Conservation (phyloP, 2,113 vertebrate genomes). For the Andinoacara biseriatus region DNA sequence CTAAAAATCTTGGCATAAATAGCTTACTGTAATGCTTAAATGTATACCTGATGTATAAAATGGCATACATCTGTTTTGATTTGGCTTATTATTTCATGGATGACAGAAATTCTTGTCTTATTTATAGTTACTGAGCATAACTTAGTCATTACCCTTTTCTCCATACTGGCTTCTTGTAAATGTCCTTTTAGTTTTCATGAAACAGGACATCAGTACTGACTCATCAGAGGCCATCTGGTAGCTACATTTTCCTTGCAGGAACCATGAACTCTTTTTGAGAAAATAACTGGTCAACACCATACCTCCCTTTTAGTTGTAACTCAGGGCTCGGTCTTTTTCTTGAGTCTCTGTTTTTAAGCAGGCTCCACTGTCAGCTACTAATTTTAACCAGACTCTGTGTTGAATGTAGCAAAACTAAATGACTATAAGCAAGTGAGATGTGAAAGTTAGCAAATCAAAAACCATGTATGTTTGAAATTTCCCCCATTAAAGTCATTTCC, state of each 20-base stretch:
- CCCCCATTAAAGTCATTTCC: not conserved
- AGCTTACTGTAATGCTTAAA: not conserved
- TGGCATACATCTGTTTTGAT: not conserved
- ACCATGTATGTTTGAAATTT: not conserved
- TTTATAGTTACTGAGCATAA: slow-evolving; percentile 34
- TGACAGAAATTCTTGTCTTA: slow-evolving; percentile 24
- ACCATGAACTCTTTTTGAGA: not conserved
- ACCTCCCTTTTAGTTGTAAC: not conserved
- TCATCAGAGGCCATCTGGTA: slow-evolving; percentile 26
- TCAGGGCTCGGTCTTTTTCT: not conserved
- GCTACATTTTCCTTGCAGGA: slow-evolving; percentile 5
- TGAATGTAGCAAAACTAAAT: not conserved
- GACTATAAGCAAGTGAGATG: not conserved
- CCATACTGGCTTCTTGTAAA: not conserved
- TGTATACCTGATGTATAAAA: not conserved
- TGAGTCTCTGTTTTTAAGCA: not conserved
- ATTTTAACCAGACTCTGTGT: not conserved
- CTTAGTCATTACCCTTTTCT: slow-evolving; percentile 29
- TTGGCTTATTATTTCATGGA: not conserved
- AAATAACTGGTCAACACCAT: not conserved
- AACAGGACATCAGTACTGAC: slow-evolving; percentile 18
- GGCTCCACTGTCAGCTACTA: not conserved
- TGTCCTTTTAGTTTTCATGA: slow-evolving; percentile 4
- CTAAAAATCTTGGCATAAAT: slow-evolving; percentile 16
- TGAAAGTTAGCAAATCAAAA: not conserved